Base-by-base conservation (phyloP, 2,113 vertebrate species). In the Bombycilla garrulus region DNA sequence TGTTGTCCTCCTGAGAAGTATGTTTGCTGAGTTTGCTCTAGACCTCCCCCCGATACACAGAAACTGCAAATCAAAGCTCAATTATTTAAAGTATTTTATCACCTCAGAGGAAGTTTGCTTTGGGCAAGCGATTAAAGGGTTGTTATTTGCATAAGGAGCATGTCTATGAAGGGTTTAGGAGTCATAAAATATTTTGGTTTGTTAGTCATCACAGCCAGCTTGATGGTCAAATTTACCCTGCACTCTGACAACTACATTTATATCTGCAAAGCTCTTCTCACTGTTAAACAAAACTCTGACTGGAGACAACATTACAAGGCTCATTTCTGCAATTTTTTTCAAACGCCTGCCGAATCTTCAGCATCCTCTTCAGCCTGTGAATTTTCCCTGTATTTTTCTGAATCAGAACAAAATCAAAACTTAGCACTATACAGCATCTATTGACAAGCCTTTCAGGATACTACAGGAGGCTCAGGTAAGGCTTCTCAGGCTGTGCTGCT, bases 71-170 rank as follows among this genome's bases (percentile, higher is more conserved):
- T 35, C 61, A 60, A 25, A 60, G 10, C 28, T 76, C 36, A 45
- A 11, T 64, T 91, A 76, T 85, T 87, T 53, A 11, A 87, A 76
- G n/a, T 57, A 79, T 92, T 93, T 90, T 93, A 50, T 93, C 53
- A 45, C 45, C 85, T 61, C 71, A 69, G 62, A 64, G 40, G 22
- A 67, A 58, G 25, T 45, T 79, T 35, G 40, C n/a, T 77, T 69
- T 15, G 24, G 31, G 20, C 5, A 65, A 64, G 71, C 7, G 20
- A 66, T 67, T 79, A 64, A 70, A 87, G 19, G 31, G 36, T 61
- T 61, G 18, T 65, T 82, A 72, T 77, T 79, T 69, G 42, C 48
- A 26, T 53, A 76, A 67, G 21, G n/a, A 91, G 76, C 5, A 76
- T 80, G 15, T 64, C 23, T 65, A 53, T 44, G 20, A 10, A 17